Evolutionary conservation across 2,888 invertebrate species (phyloP), one percentile per base, ranked within the genome.

Genomic region (Aspidiotus destructor): DNA sequence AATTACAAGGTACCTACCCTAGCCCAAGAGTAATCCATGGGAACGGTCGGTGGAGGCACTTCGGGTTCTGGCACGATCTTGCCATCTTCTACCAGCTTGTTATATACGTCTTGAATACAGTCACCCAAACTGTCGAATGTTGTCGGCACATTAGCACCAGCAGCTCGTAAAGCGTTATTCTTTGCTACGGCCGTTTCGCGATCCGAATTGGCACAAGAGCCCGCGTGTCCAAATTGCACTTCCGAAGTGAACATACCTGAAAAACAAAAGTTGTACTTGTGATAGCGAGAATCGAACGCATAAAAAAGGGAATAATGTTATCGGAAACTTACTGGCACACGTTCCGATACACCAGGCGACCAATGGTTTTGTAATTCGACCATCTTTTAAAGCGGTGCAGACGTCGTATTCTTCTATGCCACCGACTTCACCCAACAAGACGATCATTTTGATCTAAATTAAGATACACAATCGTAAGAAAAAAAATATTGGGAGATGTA

Each of bases 21-120:
- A 0, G 98, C 98, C 98, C 98, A 99, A 72, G 89, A 92, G 78
- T 93, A 99, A 79, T 99, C 98, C 98, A 99, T 98, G 9, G 98
- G 98, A n/a, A 99, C 97, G 16, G 98, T 97, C 2, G 99, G 99
- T 48, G 99, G 99, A 10, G 97, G 94, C 63, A 91, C 85, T 78
- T 99, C 98, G 57, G 90, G 87, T 73, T 86, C 86, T 0, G 93
- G 93, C 9, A 89, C 85, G 74, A 99, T 89, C 67, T 84, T 83
- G 53, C 95, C 94, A 16, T 84, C 83, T 64, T 84, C 81, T 0
- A 99, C 94, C 71, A 99, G 80, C 62, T 84, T 79, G 62, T 82
- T 79, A 77, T 89, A 92, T 0, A 90, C 89, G 73, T 81, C 83
- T 75, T 83, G 84, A 73, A 94, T 88, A 2, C 86, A 77, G 72